These are phyloP conservation scores for Nyctibius bracteatus DNA, from an alignment of 2,113 vertebrate genomes.

Conservation along the genomic window DNA sequence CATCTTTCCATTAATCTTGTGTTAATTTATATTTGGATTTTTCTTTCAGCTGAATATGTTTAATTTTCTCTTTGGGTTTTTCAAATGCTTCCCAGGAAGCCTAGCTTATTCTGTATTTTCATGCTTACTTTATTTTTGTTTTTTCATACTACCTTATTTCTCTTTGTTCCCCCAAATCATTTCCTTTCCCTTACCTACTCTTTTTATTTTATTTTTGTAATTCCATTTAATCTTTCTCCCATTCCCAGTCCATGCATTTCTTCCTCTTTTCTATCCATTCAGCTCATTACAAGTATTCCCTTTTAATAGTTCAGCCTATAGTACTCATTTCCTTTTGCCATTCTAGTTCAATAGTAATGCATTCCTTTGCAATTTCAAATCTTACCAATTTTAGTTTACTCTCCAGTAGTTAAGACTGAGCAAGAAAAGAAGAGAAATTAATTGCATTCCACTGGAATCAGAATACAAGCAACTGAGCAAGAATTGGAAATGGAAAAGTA, in stretches of 20 bases:
- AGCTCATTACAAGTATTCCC: background rate
- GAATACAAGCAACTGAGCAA: background rate
- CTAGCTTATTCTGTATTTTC: background rate
- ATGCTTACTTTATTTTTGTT: background rate
- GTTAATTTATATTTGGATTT: background rate
- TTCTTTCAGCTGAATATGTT: background rate
- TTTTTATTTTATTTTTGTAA: background rate
- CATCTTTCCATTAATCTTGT: background rate
- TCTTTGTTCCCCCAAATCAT: background rate
- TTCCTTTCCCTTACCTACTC: background rate
- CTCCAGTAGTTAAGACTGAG: background rate
- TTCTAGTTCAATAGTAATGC: background rate
- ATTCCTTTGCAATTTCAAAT: slow-evolving; percentile 20
- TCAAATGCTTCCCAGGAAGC: background rate
- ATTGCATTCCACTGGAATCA: background rate
- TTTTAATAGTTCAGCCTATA: background rate
- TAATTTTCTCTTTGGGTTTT: background rate
- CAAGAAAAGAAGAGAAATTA: slow-evolving; percentile 14
- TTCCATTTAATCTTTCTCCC: background rate
- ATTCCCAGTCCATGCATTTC: background rate
- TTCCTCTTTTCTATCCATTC: background rate
- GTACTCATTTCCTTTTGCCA: slow-evolving; percentile 7
- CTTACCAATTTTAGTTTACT: slow-evolving; percentile 14
- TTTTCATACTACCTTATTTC: background rate
- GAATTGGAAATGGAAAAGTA: background rate